These are phyloP conservation scores for Amphiprion percula DNA, from an alignment of 2,113 vertebrate species.

Conservation along the genomic window DNA sequence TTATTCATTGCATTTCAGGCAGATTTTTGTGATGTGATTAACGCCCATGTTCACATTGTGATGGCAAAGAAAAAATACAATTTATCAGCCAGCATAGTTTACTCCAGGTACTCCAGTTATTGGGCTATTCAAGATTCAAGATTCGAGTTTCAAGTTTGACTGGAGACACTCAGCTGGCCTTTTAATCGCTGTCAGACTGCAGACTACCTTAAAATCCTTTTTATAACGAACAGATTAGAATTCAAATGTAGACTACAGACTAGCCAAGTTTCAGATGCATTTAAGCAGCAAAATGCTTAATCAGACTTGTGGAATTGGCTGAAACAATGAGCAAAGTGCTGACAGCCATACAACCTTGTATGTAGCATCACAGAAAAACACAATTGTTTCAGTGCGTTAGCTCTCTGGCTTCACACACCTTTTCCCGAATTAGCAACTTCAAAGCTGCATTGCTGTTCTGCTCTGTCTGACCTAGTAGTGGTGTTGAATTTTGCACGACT, in stretches of 20 bases:
- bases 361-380: neutral
- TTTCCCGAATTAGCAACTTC: conserved; percentile 22
- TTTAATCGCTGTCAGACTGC: neutral
- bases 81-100: no score
- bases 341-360: neutral
- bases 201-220: conserved; percentile 3
- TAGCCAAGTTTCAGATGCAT: neutral
- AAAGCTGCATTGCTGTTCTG: conserved; percentile 1
- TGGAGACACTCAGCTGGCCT: no score
- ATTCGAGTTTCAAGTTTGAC: neutral
- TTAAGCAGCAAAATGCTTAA: conserved; percentile 10
- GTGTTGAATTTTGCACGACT: conserved; percentile 47
- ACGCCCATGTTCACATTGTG: no score
- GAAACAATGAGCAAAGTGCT: conserved; percentile 7
- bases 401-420: neutral
- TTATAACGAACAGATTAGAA: neutral
- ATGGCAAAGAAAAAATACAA: no score
- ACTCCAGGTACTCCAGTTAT: neutral
- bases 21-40: no score
- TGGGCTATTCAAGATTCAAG: neutral
- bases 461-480: neutral
- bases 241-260: conserved; percentile 1
- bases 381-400: neutral
- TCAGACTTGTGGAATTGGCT: neutral
- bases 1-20: no score